Evolutionary conservation across 2,797 vertebrate species (phyloP), one percentile per base, ranked within the genome.

Genomic region (Poeciliopsis infans): DNA sequence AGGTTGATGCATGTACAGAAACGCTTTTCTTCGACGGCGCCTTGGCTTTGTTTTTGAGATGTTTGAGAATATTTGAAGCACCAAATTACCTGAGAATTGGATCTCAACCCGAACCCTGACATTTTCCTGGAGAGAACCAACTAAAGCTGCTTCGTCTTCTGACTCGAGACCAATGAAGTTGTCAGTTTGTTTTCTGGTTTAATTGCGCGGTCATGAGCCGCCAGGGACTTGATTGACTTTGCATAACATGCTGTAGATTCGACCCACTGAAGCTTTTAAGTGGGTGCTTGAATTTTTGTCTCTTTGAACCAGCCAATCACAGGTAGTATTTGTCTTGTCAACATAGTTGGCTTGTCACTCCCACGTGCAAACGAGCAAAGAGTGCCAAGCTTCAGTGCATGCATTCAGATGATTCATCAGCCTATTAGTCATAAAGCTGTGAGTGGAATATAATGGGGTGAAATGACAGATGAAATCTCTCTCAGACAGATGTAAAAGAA

Each of bases 271-370:
- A 76, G 79, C 74, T 57, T 76, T 55, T 20, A 69, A 53, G 59
- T 74, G 80, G 72, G 75, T 80, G 83, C 72, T 13, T 39, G 71
- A 83, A 70, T 43, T 4, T 61, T 55, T 69, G 72, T 79, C 41
- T 61, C 4, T 79, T 80, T 81, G 66, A 87, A 83, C 75, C 68
- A 18, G 72, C 85, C 85, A 80, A 79, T 89, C 72, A 0, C 84
- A 33, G 82, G 84, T 86, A 73, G n/a, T 83, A 77, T 92, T 90
- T 84, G 87, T 83, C 89, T 91, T 86, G 88, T 83, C 89, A 84
- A 79, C 87, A 85, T 84, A 83, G 75, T 84, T 80, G 23, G 47
- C 75, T 78, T 80, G 87, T 87, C 87, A 74, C 79, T 80, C 79
- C 69, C 69, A 76, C 87, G 46, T 77, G 64, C 31, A 13, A 46